Conservation (phyloP, 2,888 invertebrate genomes). For the Brenthis ino region DNA sequence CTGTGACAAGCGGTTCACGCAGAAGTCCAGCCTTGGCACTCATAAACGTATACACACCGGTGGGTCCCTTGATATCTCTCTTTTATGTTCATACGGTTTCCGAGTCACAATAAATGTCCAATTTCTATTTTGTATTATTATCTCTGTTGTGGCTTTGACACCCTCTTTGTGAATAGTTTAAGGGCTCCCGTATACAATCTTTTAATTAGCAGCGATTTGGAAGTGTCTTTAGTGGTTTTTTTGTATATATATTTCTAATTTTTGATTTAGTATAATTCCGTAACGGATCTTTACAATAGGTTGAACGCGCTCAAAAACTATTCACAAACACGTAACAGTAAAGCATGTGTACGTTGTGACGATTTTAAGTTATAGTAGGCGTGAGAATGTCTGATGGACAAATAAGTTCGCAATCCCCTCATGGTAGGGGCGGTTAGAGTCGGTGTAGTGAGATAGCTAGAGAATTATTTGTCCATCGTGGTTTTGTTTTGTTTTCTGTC, state of each 20-base stretch:
- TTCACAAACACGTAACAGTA: constrained; percentile 77
- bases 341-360: constrained; percentile 82
- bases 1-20: constrained; percentile 91
- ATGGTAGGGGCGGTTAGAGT: constrained; percentile 58
- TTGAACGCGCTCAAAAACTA: constrained; percentile 81
- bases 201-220: constrained; percentile 56
- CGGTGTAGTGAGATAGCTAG: constrained; percentile 44
- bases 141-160: constrained; percentile 74
- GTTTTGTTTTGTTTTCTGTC: constrained; percentile 83
- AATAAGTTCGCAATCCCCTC: constrained; percentile 76
- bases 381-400: constrained; percentile 78
- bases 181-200: constrained; percentile 67
- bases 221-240: constrained; percentile 48
- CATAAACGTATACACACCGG: constrained; percentile 90
- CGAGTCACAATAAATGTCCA: constrained; percentile 66
- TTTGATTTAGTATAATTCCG: constrained; percentile 32
- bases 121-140: constrained; percentile 43
- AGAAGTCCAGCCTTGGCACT: constrained; percentile 91
- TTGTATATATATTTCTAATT: constrained; percentile 2
- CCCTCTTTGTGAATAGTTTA: constrained; percentile 81
- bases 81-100: constrained; percentile 73
- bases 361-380: constrained; percentile 69
- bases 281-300: constrained; percentile 50
- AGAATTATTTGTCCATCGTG: constrained; percentile 80
- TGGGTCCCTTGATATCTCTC: constrained; percentile 79